Base-by-base conservation (phyloP, 1,140 invertebrate genomes). In the Pemphigus obesinymphae region DNA sequence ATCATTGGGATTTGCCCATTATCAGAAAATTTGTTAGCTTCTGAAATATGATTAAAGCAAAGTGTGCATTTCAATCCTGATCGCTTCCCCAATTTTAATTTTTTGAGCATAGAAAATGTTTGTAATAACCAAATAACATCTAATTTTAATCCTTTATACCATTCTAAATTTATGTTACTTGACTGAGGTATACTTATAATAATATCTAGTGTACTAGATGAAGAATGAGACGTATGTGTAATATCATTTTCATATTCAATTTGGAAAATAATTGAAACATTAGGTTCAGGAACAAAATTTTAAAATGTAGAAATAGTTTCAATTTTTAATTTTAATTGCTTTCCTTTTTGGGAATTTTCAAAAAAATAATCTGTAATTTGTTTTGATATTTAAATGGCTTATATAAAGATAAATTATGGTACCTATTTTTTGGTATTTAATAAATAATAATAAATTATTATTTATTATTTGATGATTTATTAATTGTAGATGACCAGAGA, bases 11-110 rank as follows among this genome's bases (percentile, higher is more conserved):
- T n/a, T 34, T 53, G 37, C 15, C 76, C 50, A 61, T 80, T 80
- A 20, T 53, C n/a, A 40, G 76, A 80, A 31, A 80, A 80, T 20
- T 80, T 80, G 29, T 34, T 53, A 34, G 76, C 76, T 61, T 80
- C 31, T 31, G 48, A 23, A 58, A 58, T 80, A 17, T 80, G 76
- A 20, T 80, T n/a, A 40, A 58, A 53, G 26, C 53, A 80, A 61
- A 80, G 4, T 13, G 40, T 26, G 15, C 37, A 68, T 68, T 68
- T 17, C n/a, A 40, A 37, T 20, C 63, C 63, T 37, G 63, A 68
- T 68, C n/a, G 63, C 17, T 80, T 55, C 17, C 76, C 76, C 23
- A 80, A 55, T 80, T 80, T 31, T 61, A 80, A 11, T 80, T 80
- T 80, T 15, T 17, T 55, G 20, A 80, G n/a, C n/a, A 80, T 34